Percentiles rank a stretch among this genome's conserved stretches.
phyloP scores from a whole-genome alignment of 2,113 vertebrate species.

The Hyaena hyaena region DNA sequence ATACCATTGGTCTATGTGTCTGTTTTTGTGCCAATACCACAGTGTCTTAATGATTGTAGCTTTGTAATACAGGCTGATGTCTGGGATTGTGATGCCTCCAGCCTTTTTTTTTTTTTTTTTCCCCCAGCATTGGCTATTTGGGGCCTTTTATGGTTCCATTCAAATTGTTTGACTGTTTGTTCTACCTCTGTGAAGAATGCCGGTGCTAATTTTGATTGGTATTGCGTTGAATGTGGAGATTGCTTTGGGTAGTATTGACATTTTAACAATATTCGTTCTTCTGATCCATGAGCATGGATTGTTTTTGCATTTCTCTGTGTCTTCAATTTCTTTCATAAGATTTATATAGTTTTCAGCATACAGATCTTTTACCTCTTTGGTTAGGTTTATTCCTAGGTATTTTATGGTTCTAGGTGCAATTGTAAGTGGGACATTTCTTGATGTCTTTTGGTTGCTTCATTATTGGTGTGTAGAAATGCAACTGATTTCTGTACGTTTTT shows the following conservation, averaged over 20 bases:
- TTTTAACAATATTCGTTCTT: neutral
- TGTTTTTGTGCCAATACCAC: neutral
- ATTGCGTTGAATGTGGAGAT: neutral
- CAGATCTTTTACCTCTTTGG: neutral
- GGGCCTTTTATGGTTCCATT: neutral
- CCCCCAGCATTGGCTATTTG: neutral
- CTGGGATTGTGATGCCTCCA: neutral
- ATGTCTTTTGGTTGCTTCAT: neutral
- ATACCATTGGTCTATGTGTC: neutral
- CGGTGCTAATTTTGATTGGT: neutral
- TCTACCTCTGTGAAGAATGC: neutral
- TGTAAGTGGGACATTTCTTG: neutral
- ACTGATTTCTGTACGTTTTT: neutral
- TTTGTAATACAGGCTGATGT: neutral
- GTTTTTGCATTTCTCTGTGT: neutral
- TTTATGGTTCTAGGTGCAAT: neutral
- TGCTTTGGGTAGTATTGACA: neutral
- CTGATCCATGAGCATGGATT: neutral
- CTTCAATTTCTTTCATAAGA: neutral
- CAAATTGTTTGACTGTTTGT: neutral
- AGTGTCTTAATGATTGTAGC: neutral
- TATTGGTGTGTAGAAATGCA: neutral
- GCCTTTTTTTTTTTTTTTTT: neutral
- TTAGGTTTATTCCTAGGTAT: neutral
- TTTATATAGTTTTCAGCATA: neutral